A percentile compares a stretch with the other conserved stretches of the same genome.
Conservation (phyloP, 2,797 vertebrate genomes). For the Diplodus puntazzo region DNA sequence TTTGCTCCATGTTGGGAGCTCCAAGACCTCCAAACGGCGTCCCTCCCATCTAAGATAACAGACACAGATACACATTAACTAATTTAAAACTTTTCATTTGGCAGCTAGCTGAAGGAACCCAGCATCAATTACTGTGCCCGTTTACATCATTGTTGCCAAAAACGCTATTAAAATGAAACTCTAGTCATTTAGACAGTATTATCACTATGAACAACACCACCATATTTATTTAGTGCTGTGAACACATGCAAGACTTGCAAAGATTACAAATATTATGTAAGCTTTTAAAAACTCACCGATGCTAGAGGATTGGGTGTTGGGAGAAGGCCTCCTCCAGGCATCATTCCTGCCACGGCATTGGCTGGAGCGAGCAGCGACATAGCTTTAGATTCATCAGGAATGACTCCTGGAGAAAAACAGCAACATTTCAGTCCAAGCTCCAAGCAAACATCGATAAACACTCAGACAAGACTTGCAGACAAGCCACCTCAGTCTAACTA, state of each 20-base stretch:
- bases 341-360: slow-evolving; percentile 98
- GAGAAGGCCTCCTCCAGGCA: slow-evolving; percentile 98
- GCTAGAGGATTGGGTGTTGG: slow-evolving; percentile 97
- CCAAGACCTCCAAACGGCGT: slow-evolving; percentile 93
- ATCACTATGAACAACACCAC: no score
- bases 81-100: not conserved
- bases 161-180: not conserved
- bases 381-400: slow-evolving; percentile 99
- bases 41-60: slow-evolving; percentile 90
- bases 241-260: not conserved
- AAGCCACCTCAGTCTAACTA: slow-evolving; percentile 91
- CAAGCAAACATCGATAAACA: slow-evolving; percentile 58
- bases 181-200: no score
- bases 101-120: not conserved
- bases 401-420: slow-evolving; percentile 94
- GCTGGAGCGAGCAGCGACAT: slow-evolving; percentile 99
- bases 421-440: slow-evolving; percentile 60
- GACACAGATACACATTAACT: not conserved
- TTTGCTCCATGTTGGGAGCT: slow-evolving; percentile 94
- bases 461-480: slow-evolving; percentile 84
- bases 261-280: not conserved
- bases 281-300: slow-evolving; percentile 83
- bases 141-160: not conserved
- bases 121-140: not conserved
- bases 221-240: no score